Evolutionary conservation across 2,797 vertebrate genomes (phyloP), one percentile per base, ranked within the genome.

Genomic region (Lutjanus campechanus): DNA sequence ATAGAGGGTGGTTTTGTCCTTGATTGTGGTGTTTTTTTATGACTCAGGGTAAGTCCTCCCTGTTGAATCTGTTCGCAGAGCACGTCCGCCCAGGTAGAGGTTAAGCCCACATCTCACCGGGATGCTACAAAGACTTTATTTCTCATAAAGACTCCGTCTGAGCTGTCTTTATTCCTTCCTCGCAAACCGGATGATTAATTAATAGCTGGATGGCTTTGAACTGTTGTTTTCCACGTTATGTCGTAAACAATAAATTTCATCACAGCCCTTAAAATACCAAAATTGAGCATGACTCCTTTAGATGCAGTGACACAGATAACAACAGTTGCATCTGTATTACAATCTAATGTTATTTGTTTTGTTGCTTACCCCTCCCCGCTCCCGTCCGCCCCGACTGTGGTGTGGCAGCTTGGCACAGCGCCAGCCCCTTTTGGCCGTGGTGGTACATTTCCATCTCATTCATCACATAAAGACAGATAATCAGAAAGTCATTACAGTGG

Each of bases 391-490:
- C 87, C 16, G 79, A 82, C 82, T 91, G 86, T 94, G 94, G 94
- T 84, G 93, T 95, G 93, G 93, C 92, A 91, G 81, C 87, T 93
- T 96, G 96, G 96, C 95, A 95, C 86, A 16, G 85, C 77, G 95
- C 95, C 97, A 96, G 93, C 93, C 91, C 92, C 91, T 95, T 96
- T 96, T 96, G 96, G 94, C 94, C 88, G 77, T 76, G 95, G 95
- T 92, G 96, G 96, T 97, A 97, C 97, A 97, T 97, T 98, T 98
- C 98, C 97, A 97, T 98, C 97, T 98, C 97, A 97, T 98, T 98
- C 97, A 99, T 98, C 98, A 98, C 96, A 96, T 97, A 97, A 97
- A 97, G 97, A 97, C 97, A 97, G 97, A 98, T 98, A 98, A 99
- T 99, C 97, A 98, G 97, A 97, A 98, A 98, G 97, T 97, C 97